Evolutionary conservation across 2,797 vertebrate genomes (phyloP), one percentile per base, ranked within the genome.

Genomic region (Halcyon chelicuti): DNA sequence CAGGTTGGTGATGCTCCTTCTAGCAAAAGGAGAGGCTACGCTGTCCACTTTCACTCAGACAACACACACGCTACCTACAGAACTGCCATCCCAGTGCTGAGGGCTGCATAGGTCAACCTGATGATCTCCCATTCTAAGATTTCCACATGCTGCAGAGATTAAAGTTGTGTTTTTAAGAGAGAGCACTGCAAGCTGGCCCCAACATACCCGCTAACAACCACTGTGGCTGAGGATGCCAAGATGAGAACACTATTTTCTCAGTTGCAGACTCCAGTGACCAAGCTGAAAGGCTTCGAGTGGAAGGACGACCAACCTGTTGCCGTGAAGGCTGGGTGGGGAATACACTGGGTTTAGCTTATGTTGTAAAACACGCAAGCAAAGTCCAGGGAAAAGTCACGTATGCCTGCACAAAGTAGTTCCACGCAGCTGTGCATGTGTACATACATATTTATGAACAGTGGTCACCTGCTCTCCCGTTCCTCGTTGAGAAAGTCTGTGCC

Each of bases 211-310:
- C 73, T 29, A 63, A 70, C 4, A 2, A 72, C 39, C 31, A 7
- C 49, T 19, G 9, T 0, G 13, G 49, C 35, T 0, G 0, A 71
- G 60, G 60, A 33, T 9, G n/a, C 31, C 1, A 25, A 67, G 75
- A 51, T 40, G 25, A 80, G 54, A 74, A 58, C n/a, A 18, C 62
- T 2, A 1, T 23, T 73, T 67, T 76, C 55, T n/a, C 72, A 76
- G 75, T 4, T 73, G 42, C 75, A 5, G 54, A 17, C 37, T 18
- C 21, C 35, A 10, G 40, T 46, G 25, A 92, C 52, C 49, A 61
- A 71, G 39, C 22, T 3, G 4, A 85, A 92, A 63, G 57, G n/a
- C 47, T 77, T 60, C 2, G 1, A 47, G 28, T 9, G 20, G 22
- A 82, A 93, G 33, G 18, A 63, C 28, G 29, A 77, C 52, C 60